Evolutionary conservation across 1,140 invertebrate species (phyloP), one percentile per base, ranked within the genome.

Genomic region (Trichonephila clavata): DNA sequence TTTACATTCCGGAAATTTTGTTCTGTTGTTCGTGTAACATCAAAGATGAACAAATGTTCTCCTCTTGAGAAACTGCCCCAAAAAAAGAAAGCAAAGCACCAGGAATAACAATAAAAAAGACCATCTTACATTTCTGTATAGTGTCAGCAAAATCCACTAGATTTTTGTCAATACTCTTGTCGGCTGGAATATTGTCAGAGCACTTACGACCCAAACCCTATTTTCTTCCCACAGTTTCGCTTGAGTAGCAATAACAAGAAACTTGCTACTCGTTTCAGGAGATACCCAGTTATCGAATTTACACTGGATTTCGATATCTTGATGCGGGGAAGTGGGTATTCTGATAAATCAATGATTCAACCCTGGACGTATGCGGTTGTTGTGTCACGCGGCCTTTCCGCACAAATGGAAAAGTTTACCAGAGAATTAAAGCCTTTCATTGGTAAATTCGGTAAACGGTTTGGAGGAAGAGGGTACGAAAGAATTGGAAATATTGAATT

Each of bases 211-310:
- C 24, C n/a, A 68, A 68, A 68, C 65, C 24, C 24, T 24, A 68
- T 68, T 68, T 68, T 68, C 65, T 68, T 24, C 10, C 10, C 8
- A 50, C 50, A 50, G 50, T 50, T 50, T 50, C 50, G 50, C 50
- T 50, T 50, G 50, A 68, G 65, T 68, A 24, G 65, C 65, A 68
- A 68, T 68, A 68, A 68, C 65, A 68, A 68, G 65, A 68, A 68
- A 68, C n/a, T 24, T 14, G 50, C 50, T 10, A 50, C 50, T 50
- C 50, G 50, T 50, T 24, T 24, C 24, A 21, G 65, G n/a, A 68
- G 65, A 27, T 68, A 68, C 21, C 63, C 21, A n/a, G 65, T 68
- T 68, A 68, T 68, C 65, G 65, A 68, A 68, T 68, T n/a, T 27
- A 68, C 65, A 24, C 7, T 24, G n/a, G 65, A 68, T 68, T 68